These are phyloP conservation scores for Colostygia pectinataria DNA, from an alignment of 2,888 invertebrate genomes.

Conservation along the genomic window DNA sequence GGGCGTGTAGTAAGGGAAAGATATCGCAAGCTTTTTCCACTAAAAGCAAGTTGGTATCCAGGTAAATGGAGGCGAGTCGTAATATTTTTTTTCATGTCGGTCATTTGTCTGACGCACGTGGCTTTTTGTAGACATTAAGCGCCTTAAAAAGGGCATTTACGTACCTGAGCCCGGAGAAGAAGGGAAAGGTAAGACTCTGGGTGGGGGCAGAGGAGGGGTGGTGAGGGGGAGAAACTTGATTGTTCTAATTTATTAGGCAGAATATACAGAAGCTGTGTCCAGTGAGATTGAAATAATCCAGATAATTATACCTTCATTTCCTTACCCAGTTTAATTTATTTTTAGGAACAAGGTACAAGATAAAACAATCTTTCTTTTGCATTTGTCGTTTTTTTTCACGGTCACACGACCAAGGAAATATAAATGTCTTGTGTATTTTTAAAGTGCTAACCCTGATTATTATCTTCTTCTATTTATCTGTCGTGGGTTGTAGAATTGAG, in stretches of 20 bases:
- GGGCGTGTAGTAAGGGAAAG: constrained; percentile 2
- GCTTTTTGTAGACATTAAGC: constrained; percentile 67
- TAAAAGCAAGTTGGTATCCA: constrained; percentile 20
- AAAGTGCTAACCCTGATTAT: too few species aligned
- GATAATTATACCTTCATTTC: not conserved
- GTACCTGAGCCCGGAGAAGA: constrained; percentile 24
- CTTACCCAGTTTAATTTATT: too few species aligned
- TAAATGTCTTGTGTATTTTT: too few species aligned
- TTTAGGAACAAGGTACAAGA: too few species aligned
- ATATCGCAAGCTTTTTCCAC: not conserved
- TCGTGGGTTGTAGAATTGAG: too few species aligned
- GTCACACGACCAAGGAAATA: too few species aligned
- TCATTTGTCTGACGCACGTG: constrained; percentile 67
- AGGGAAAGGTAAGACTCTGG: too few species aligned
- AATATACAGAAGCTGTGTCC: constrained; percentile 14
- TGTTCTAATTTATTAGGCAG: constrained; percentile 35
- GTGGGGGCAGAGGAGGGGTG: not conserved
- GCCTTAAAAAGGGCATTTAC: constrained; percentile 65
- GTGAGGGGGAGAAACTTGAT: constrained; percentile 20
- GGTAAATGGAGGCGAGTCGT: constrained; percentile 50
- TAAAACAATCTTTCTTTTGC: too few species aligned
- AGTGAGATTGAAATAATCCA: constrained; percentile 2
- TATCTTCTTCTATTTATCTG: too few species aligned
- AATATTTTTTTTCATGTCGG: constrained; percentile 61
- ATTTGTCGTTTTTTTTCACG: not conserved